A percentile compares a stretch with the other conserved stretches of the same genome.
phyloP scores from a whole-genome alignment of 1,140 invertebrate species.

The Drosophila sp. region DNA sequence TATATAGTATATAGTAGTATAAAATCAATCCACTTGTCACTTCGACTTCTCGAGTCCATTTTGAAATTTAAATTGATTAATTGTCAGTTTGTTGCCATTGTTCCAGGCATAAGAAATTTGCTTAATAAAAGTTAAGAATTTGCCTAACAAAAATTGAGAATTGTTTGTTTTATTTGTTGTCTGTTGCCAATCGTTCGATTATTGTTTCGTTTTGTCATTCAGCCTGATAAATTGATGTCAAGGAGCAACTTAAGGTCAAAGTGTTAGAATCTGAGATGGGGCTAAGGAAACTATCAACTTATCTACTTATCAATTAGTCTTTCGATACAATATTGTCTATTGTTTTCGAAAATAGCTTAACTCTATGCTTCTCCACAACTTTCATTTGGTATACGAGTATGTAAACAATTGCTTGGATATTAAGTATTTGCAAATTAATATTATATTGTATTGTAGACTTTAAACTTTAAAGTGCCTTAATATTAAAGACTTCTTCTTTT shows the following conservation, averaged over 20 bases:
- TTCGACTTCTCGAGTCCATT: background rate
- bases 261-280: background rate
- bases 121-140: too few species aligned
- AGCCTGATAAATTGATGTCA: slow-evolving; percentile 40
- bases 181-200: background rate
- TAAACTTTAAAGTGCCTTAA: too few species aligned
- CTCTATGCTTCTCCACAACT: too few species aligned
- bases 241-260: slow-evolving; percentile 15
- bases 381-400: too few species aligned
- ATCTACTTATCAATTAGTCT: background rate
- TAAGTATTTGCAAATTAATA: too few species aligned
- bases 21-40: slow-evolving; percentile 9
- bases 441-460: too few species aligned
- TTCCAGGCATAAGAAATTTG: slow-evolving; percentile 12
- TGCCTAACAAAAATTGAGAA: background rate
- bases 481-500: background rate
- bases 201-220: slow-evolving; percentile 37
- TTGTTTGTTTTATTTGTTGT: slow-evolving; percentile 6
- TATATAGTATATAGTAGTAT: background rate
- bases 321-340: background rate
- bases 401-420: too few species aligned
- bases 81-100: slow-evolving; percentile 23
- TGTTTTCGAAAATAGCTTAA: too few species aligned
- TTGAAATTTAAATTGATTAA: slow-evolving; percentile 28
- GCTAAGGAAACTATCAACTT: background rate